Percentiles rank a stretch among this genome's conserved stretches.
phyloP scores from a whole-genome alignment of 92 coral and sea anemone species.

The Meandrina meandrites region DNA sequence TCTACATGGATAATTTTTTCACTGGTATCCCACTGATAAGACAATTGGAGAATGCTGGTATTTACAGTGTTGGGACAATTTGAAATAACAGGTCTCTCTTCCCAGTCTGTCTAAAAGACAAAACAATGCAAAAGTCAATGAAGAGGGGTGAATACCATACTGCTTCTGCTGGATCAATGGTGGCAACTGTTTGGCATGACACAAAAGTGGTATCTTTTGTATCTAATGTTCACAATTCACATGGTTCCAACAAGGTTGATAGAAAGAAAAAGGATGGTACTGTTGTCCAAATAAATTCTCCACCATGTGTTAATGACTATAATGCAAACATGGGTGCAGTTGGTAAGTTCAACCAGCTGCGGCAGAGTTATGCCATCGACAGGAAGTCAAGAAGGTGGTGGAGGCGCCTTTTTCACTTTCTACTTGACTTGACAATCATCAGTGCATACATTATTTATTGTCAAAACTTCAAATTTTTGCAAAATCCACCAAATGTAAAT shows the following conservation, averaged over 20 bases:
- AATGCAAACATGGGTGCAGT: slow-evolving; percentile 17
- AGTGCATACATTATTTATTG: too few species aligned
- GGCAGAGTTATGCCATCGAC: slow-evolving; percentile 22
- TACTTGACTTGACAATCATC: too few species aligned
- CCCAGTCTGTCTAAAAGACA: slow-evolving; percentile 13
- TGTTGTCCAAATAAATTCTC: background rate
- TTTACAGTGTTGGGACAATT: slow-evolving; percentile 17
- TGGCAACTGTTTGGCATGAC: slow-evolving; percentile 10
- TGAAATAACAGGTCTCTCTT: background rate
- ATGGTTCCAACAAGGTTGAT: slow-evolving; percentile 17
- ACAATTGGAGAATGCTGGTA: slow-evolving; percentile 28
- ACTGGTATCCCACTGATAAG: slow-evolving; percentile 4
- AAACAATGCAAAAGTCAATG: slow-evolving; percentile 3
- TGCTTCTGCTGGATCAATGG: slow-evolving; percentile 10
- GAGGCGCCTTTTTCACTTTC: background rate
- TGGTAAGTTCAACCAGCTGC: background rate
- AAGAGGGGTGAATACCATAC: slow-evolving; percentile 27
- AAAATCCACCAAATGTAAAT: too few species aligned
- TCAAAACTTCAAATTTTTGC: too few species aligned
- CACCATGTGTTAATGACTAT: background rate
- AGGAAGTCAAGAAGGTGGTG: slow-evolving; percentile 5
- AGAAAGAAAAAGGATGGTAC: slow-evolving; percentile 22
- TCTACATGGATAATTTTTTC: slow-evolving; percentile 11
- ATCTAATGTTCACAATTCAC: slow-evolving; percentile 4
- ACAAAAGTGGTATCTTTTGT: slow-evolving; percentile 20